Percentiles rank a stretch among this genome's conserved stretches.
phyloP scores from a whole-genome alignment of 2,797 vertebrate species.

The Poecilia picta region DNA sequence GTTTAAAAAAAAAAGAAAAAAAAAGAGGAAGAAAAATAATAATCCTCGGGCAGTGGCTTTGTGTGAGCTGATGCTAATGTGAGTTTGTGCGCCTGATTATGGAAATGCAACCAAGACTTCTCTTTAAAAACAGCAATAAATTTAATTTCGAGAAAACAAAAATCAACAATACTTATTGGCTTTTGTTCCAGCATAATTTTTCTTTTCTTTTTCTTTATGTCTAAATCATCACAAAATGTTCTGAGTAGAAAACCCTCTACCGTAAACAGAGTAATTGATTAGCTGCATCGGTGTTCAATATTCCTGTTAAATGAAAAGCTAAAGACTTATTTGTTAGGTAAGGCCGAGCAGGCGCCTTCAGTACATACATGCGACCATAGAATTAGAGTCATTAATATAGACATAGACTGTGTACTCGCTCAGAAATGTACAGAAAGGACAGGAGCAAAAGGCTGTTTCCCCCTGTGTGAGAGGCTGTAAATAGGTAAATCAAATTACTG shows the following conservation, averaged over 20 bases:
- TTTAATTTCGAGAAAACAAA: conserved; percentile 56
- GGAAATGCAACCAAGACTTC: conserved; percentile 71
- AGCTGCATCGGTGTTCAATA: conserved; percentile 76
- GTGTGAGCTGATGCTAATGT: conserved; percentile 69
- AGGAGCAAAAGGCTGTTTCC: conserved; percentile 45
- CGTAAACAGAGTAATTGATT: conserved; percentile 72
- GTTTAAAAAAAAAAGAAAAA: conserved; percentile 22
- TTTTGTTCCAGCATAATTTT: conserved; percentile 42
- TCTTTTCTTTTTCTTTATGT: conserved; percentile 41
- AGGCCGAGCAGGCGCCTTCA: conserved; percentile 55
- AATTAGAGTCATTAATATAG: conserved; percentile 74
- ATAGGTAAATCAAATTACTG: conserved; percentile 50
- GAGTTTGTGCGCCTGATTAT: conserved; percentile 64
- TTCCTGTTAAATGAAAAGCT: conserved; percentile 76
- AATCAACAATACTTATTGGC: not conserved
- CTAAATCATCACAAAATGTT: conserved; percentile 59
- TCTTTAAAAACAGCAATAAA: conserved; percentile 73
- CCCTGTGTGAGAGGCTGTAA: conserved; percentile 33
- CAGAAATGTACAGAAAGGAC: conserved; percentile 60
- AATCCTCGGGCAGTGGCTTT: conserved; percentile 74
- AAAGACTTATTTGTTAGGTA: conserved; percentile 74
- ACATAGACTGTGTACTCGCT: conserved; percentile 59
- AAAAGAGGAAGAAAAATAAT: conserved; percentile 45
- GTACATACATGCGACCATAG: conserved; percentile 61
- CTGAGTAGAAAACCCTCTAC: conserved; percentile 63